These are phyloP conservation scores for Peromyscus aztecus DNA, from an alignment of 2,797 vertebrate genomes.

Conservation along the genomic window DNA sequence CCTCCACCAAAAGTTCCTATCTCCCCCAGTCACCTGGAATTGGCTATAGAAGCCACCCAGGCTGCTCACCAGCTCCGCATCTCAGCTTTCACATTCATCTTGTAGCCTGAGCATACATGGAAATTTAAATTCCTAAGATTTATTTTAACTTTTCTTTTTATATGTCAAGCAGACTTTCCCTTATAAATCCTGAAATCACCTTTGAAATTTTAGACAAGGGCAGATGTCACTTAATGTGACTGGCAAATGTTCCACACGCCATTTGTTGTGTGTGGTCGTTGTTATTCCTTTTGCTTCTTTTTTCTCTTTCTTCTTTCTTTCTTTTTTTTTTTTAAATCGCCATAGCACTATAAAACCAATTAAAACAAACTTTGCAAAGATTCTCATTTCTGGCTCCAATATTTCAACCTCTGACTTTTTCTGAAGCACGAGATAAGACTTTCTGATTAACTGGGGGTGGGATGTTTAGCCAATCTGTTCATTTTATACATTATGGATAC, in stretches of 20 bases:
- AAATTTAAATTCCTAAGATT: constrained; percentile 64
- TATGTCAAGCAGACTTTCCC: constrained; percentile 59
- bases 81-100: background rate
- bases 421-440: constrained; percentile 77
- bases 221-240: constrained; percentile 78
- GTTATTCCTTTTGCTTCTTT: constrained; percentile 71
- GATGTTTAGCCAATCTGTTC: constrained; percentile 83
- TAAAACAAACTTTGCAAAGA: constrained; percentile 84
- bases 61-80: background rate
- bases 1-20: too few species aligned
- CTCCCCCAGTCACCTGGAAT: background rate
- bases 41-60: background rate
- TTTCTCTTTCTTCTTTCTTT: background rate
- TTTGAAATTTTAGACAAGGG: constrained; percentile 83
- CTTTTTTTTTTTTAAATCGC: constrained; percentile 28
- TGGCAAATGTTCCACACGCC: constrained; percentile 58
- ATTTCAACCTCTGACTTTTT: constrained; percentile 83
- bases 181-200: constrained; percentile 78
- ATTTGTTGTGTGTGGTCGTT: constrained; percentile 70
- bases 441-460: constrained; percentile 82
- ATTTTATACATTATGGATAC: constrained; percentile 70
- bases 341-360: constrained; percentile 75
- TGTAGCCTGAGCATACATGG: background rate
- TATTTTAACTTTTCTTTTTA: constrained; percentile 57
- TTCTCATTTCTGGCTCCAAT: constrained; percentile 73